phyloP scores from a whole-genome alignment of 1,140 invertebrate species.

The Ladona fulva region DNA sequence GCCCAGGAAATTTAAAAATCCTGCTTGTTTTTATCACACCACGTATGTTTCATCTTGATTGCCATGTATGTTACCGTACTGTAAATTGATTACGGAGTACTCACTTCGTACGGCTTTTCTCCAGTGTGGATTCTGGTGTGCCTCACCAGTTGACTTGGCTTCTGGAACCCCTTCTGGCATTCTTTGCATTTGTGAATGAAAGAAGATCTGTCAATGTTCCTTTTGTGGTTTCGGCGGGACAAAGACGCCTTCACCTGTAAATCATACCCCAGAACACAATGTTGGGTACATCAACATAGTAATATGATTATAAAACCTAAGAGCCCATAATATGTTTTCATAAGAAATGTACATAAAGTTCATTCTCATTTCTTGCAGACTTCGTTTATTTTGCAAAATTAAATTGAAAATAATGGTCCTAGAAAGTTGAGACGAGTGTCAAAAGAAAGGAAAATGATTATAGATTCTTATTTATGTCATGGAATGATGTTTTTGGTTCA shows the following conservation, averaged over 20 bases:
- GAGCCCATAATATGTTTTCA: no score
- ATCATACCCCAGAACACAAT: neutral
- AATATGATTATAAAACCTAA: neutral
- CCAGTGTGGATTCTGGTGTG: conserved; percentile 46
- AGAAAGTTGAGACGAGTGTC: no score
- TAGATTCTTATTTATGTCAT: no score
- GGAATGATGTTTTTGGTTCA: no score
- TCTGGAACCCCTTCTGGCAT: conserved; percentile 37
- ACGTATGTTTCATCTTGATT: no score
- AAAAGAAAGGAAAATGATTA: no score
- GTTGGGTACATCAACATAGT: neutral
- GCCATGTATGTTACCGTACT: neutral
- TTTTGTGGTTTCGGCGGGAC: neutral
- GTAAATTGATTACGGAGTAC: neutral
- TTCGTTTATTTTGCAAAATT: no score
- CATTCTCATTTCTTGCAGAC: no score
- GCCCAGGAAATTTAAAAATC: no score
- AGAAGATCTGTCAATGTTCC: neutral
- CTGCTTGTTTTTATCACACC: no score
- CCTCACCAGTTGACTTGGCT: conserved; percentile 35
- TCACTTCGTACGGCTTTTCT: conserved; percentile 49
- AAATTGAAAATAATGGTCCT: no score
- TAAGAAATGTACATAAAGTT: no score
- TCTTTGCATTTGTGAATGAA: conserved; percentile 32
- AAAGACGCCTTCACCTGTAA: neutral